Evolutionary conservation across 2,113 vertebrate species (phyloP).

Genomic region (Eurypyga helias): DNA sequence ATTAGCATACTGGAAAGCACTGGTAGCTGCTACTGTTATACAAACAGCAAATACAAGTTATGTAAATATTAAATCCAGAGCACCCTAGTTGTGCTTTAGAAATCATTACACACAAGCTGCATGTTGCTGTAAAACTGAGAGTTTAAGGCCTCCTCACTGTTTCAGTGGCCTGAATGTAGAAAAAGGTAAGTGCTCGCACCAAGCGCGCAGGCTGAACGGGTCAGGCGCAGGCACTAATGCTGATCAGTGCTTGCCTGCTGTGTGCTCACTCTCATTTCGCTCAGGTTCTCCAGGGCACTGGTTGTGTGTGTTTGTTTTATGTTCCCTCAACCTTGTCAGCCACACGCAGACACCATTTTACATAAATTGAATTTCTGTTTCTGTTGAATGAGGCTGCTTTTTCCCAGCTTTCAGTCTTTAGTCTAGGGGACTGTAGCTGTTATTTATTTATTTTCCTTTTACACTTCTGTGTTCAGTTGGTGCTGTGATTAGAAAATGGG

Average conservation of each 20-base stretch:
- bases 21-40: neutral
- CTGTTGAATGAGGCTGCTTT: neutral
- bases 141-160: neutral
- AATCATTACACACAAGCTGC: neutral
- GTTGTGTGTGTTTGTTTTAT: neutral
- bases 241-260: neutral
- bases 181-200: neutral
- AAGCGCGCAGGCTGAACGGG: neutral
- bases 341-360: neutral
- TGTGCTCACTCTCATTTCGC: neutral
- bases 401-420: neutral
- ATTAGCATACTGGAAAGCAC: neutral
- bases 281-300: neutral
- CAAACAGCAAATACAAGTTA: conserved; percentile 1
- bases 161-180: neutral
- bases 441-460: conserved; percentile 35
- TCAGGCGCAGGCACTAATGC: neutral
- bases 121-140: neutral
- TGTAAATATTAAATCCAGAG: neutral
- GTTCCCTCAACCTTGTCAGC: neutral
- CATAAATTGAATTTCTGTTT: neutral
- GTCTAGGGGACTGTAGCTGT: neutral
- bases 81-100: neutral
- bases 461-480: conserved; percentile 8
- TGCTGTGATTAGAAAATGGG: conserved; percentile 47